These are phyloP conservation scores for Urocyon cinereoargenteus DNA, from an alignment of 2,797 vertebrate genomes.

Conservation along the genomic window DNA sequence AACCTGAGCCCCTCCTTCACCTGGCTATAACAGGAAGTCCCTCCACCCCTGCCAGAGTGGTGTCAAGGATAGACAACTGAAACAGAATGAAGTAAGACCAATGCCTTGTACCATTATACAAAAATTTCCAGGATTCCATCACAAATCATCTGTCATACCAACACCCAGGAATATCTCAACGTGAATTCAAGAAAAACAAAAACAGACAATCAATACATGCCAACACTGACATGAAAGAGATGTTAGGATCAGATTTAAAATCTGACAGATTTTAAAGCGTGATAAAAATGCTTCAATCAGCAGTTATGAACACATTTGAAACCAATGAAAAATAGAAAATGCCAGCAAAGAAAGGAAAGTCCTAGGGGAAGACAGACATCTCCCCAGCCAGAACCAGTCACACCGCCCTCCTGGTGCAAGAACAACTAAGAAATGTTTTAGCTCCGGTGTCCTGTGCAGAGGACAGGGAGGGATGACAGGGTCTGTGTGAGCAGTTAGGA, in stretches of 20 bases:
- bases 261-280: neutral
- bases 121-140: neutral
- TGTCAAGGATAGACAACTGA: neutral
- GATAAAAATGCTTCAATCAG: neutral
- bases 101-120: neutral
- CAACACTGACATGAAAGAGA: neutral
- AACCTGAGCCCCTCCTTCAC: neutral
- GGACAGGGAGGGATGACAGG: neutral
- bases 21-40: neutral
- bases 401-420: too few relatives aligned
- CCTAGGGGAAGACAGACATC: neutral
- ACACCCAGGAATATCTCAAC: neutral
- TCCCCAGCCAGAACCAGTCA: neutral
- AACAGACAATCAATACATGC: neutral
- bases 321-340: neutral
- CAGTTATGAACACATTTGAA: neutral
- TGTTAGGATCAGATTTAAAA: neutral
- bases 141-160: neutral
- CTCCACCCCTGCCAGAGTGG: neutral
- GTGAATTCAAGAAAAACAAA: neutral
- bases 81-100: neutral
- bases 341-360: neutral
- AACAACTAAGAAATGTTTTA: too few relatives aligned
- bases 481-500: accelerated
- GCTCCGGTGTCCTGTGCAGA: neutral